Percentiles rank a stretch among this genome's conserved stretches.
These are phyloP conservation scores for Acropora yongei DNA, from an alignment of 64 coral and sea anemone genomes.

Conservation along the genomic window DNA sequence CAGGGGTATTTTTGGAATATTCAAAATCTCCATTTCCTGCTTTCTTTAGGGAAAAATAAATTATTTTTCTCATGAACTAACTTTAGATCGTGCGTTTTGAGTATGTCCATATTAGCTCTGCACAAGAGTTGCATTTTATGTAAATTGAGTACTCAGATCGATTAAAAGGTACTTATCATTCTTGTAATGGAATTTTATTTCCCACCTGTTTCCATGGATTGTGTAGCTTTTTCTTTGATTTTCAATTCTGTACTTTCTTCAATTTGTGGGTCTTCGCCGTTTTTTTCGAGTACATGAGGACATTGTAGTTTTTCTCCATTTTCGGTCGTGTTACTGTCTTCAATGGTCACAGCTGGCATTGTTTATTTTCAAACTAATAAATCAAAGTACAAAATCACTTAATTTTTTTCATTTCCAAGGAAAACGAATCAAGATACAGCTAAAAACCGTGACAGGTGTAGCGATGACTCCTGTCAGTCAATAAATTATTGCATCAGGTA, in stretches of 20 bases:
- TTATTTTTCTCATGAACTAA: not conserved
- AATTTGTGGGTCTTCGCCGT: not conserved
- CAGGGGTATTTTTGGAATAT: too few species aligned
- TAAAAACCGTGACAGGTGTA: not conserved
- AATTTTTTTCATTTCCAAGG: not conserved
- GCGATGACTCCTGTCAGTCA: not conserved
- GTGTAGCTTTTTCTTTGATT: slow-evolving; percentile 49
- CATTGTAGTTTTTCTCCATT: slow-evolving; percentile 12
- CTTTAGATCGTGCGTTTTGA: not conserved
- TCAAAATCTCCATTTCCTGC: not conserved
- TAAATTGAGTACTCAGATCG: not conserved
- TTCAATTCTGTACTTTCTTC: slow-evolving; percentile 35
- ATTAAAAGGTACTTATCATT: not conserved
- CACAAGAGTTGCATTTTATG: not conserved
- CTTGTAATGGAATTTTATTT: slow-evolving; percentile 1
- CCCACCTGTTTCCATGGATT: slow-evolving; percentile 34
- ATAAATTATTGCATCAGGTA: slow-evolving; percentile 22
- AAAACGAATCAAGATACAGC: not conserved
- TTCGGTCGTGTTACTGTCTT: not conserved
- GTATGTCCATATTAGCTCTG: not conserved
- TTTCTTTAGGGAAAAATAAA: not conserved
- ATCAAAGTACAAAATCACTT: not conserved
- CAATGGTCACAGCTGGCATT: slow-evolving; percentile 40
- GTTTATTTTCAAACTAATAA: slow-evolving; percentile 24
- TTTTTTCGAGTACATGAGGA: slow-evolving; percentile 22